These are phyloP conservation scores for Coelopa frigida DNA, from an alignment of 1,140 invertebrate species.

Conservation along the genomic window DNA sequence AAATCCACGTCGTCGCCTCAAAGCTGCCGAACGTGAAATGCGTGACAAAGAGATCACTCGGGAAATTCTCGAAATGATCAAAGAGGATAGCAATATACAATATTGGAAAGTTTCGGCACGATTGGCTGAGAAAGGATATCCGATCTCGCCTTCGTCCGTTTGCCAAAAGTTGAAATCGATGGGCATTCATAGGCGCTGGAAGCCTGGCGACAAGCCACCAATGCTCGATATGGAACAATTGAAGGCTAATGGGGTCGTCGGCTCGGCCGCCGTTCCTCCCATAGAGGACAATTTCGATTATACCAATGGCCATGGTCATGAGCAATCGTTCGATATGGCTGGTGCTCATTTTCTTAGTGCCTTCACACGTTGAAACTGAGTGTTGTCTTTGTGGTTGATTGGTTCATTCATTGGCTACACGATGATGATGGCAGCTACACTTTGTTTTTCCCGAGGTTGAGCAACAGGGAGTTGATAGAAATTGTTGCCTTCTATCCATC, in stretches of 20 bases:
- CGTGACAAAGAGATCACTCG: conserved; percentile 42
- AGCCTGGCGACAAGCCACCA: conserved; percentile 40
- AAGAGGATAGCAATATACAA: conserved; percentile 42
- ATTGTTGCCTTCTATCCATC: too few relatives aligned
- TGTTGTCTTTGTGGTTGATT: background rate
- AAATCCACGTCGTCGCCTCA: conserved; percentile 34
- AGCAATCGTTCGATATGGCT: conserved; percentile 39
- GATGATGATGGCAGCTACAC: too few relatives aligned
- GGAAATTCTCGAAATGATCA: conserved; percentile 41
- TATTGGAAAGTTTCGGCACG: conserved; percentile 43
- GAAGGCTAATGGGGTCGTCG: conserved; percentile 26
- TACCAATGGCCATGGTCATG: conserved; percentile 30
- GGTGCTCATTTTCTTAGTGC: conserved; percentile 43
- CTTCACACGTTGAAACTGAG: conserved; percentile 29
- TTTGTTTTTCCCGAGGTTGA: too few relatives aligned
- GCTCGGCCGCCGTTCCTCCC: conserved; percentile 17
- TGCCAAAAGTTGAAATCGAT: conserved; percentile 42
- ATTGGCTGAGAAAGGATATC: conserved; percentile 39
- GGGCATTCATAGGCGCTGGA: conserved; percentile 41
- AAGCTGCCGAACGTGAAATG: conserved; percentile 35
- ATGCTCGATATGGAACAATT: conserved; percentile 36
- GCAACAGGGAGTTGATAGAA: too few relatives aligned
- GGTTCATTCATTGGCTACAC: too few relatives aligned
- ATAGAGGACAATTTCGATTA: background rate
- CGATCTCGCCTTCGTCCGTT: conserved; percentile 41